Percentiles rank a stretch among this genome's conserved stretches.
Evolutionary conservation across 2,888 invertebrate genomes (phyloP).

Genomic region (Ectemnius cavifrons): DNA sequence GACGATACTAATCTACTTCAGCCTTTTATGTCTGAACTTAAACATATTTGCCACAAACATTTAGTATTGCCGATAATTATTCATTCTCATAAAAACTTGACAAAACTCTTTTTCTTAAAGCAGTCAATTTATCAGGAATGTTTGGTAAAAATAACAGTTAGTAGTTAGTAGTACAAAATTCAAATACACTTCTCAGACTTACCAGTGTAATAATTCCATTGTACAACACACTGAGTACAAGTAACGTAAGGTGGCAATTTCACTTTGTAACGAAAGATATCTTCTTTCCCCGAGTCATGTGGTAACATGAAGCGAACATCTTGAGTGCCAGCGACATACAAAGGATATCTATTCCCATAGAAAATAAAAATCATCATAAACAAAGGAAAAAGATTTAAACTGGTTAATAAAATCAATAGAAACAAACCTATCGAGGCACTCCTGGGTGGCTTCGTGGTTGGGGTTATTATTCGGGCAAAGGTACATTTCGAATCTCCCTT

Average conservation of each 20-base stretch:
- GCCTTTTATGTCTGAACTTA: too few relatives aligned
- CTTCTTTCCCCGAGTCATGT: constrained; percentile 83
- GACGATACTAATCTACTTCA: too few relatives aligned
- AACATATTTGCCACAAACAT: too few relatives aligned
- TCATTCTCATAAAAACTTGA: not conserved
- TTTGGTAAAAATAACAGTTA: too few relatives aligned
- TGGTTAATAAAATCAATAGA: not conserved
- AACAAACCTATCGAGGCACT: constrained; percentile 87
- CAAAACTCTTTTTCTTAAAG: not conserved
- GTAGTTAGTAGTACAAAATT: too few relatives aligned
- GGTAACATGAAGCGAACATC: constrained; percentile 87
- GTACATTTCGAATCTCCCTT: constrained; percentile 90
- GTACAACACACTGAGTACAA: constrained; percentile 93
- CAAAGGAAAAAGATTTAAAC: not conserved
- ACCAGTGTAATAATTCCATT: constrained; percentile 95
- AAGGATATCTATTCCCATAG: constrained; percentile 81
- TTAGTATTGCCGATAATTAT: not conserved
- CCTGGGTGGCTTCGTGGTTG: constrained; percentile 86
- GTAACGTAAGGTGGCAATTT: constrained; percentile 89
- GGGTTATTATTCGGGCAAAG: constrained; percentile 93
- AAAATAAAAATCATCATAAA: not conserved
- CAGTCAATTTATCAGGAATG: not conserved
- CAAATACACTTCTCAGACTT: constrained; percentile 10
- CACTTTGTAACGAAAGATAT: constrained; percentile 84
- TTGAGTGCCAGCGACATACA: constrained; percentile 86